Base-by-base conservation (phyloP, 2,113 vertebrate genomes). In the Gadus macrocephalus region DNA sequence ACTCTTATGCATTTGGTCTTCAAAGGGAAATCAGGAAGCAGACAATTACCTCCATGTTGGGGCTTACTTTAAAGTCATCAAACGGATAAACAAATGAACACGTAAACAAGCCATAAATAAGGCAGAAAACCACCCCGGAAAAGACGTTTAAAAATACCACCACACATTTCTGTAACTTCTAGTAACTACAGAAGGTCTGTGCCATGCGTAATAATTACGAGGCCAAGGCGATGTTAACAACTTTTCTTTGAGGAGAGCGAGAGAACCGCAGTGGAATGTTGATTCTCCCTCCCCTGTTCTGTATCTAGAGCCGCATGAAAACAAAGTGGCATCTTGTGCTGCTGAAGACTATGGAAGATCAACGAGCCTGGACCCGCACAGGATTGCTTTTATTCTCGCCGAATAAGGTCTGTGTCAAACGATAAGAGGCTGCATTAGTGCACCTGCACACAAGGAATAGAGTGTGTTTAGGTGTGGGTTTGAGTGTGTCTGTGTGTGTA, bases 221-320 rank as follows among this genome's bases (percentile, higher is more conserved):
- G 12, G 42, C 42, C 42, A 12, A 9, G 12, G 42, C 42, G 42
- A 49, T 49, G 42, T 12, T 49, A 49, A 49, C 42, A 7, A 49
- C 42, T 49, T 9, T 49, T 49, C 42, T 49, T 14, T 49, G 8
- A 49, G 42, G 8, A 49, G 2, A 49, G 42, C 79, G 68, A 49
- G 68, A 42, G 66, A 69, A 81, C 81, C 72, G 82, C 83, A 83
- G 83, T 84, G 56, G 69, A 56, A 86, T 78, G 78, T 38, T 74
- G 77, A 78, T 75, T 78, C 75, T 67, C 56, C 70, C 77, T 78
- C 74, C 67, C 73, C 15, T 81, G 67, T 27, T 59, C 64, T 67
- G 64, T 22, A 70, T 71, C 66, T 77, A 76, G 70, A 70, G 74
- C 72, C 72, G 72, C 76, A 72, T 85, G 76, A 80, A 86, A 86